Conservation (phyloP, 2,888 invertebrate species). For the Mylabris sibirica region DNA sequence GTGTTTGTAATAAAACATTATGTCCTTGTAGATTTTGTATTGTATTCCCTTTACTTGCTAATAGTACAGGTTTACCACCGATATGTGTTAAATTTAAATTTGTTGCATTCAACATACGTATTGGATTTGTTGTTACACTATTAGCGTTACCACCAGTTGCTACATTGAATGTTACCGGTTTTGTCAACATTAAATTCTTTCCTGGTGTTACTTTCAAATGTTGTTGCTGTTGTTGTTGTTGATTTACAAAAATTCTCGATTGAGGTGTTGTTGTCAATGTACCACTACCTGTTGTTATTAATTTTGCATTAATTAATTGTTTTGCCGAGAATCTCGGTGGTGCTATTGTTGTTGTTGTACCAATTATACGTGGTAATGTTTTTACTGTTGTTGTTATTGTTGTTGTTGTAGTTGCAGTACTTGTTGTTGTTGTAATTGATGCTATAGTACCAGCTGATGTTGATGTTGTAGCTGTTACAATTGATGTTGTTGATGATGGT, state of each 20-base stretch:
- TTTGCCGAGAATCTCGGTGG: conserved; percentile 54
- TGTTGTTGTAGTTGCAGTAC: conserved; percentile 34
- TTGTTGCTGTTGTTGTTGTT: conserved; percentile 18
- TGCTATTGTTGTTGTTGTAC: conserved; percentile 33
- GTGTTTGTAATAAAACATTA: conserved; percentile 61
- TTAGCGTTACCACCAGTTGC: conserved; percentile 31
- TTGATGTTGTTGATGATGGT: conserved; percentile 42
- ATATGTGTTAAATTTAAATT: conserved; percentile 65
- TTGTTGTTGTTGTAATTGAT: conserved; percentile 43
- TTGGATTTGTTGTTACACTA: conserved; percentile 41
- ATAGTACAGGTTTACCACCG: conserved; percentile 66
- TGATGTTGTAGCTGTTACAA: conserved; percentile 42
- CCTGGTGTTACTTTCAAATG: conserved; percentile 38
- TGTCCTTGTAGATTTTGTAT: conserved; percentile 59
- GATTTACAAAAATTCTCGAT: conserved; percentile 48
- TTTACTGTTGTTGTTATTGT: conserved; percentile 15
- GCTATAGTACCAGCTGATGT: conserved; percentile 46
- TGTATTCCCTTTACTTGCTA: conserved; percentile 60
- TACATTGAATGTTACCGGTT: conserved; percentile 50
- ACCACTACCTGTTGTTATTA: conserved; percentile 54
- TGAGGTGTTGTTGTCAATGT: conserved; percentile 51
- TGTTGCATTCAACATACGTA: conserved; percentile 65
- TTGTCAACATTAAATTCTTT: conserved; percentile 47
- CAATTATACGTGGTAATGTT: conserved; percentile 1
- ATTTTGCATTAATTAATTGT: conserved; percentile 63